Evolutionary conservation across 1,140 invertebrate species (phyloP).

Genomic region (Sipha flava): DNA sequence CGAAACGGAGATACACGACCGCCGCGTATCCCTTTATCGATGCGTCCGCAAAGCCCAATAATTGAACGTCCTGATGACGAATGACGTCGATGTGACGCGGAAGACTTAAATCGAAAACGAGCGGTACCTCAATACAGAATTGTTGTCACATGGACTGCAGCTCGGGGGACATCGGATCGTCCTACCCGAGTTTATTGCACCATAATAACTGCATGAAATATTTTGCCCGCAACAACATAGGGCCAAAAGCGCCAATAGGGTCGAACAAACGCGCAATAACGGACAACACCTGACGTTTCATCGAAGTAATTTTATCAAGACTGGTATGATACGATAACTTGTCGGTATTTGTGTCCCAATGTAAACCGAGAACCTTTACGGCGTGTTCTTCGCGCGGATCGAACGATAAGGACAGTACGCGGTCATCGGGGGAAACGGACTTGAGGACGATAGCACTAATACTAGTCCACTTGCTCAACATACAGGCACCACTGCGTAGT

Average conservation of each 20-base stretch:
- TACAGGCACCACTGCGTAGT: background rate
- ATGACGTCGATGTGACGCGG: background rate
- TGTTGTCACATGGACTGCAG: background rate
- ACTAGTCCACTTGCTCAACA: background rate
- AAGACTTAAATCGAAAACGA: background rate
- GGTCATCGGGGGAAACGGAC: conserved; percentile 8
- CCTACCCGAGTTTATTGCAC: background rate
- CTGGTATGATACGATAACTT: background rate
- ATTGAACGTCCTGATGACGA: background rate
- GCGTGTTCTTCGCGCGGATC: background rate
- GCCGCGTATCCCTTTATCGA: conserved; percentile 20
- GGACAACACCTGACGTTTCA: conserved; percentile 32
- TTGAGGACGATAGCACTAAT: background rate
- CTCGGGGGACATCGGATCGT: background rate
- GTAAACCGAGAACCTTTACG: conserved; percentile 16
- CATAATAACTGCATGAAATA: conserved; percentile 34
- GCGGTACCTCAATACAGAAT: background rate
- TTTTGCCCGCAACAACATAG: conserved; percentile 37
- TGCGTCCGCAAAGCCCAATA: background rate
- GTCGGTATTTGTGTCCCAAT: conserved; percentile 10
- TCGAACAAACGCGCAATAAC: conserved; percentile 38
- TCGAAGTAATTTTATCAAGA: background rate
- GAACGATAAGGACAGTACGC: background rate
- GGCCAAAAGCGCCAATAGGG: conserved; percentile 39
- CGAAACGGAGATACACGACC: background rate